Conservation (phyloP, 2,113 vertebrate genomes). For the Manacus vitellinus region DNA sequence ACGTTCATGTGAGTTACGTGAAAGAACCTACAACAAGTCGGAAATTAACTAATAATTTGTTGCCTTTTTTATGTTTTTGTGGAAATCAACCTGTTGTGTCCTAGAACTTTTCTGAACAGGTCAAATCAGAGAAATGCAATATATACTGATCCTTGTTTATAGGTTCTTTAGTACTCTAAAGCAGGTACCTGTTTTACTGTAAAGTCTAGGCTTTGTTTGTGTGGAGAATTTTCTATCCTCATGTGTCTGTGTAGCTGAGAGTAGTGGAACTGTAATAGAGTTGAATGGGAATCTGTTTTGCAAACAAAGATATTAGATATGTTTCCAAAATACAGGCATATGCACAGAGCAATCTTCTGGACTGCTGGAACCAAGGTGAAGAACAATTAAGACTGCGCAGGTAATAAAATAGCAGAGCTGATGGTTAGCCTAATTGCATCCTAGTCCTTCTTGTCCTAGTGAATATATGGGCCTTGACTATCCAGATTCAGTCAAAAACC, state of each 20-base stretch:
- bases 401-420: neutral
- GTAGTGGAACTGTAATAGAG: neutral
- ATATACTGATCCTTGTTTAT: neutral
- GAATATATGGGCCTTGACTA: neutral
- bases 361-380: neutral
- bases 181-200: slow-evolving; percentile 21
- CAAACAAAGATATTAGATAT: slow-evolving; percentile 5
- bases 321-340: slow-evolving; percentile 53
- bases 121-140: neutral
- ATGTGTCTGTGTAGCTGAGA: neutral
- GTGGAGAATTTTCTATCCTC: neutral
- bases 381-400: neutral
- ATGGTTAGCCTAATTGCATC: neutral
- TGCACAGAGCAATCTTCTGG: neutral
- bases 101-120: neutral
- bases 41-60: neutral
- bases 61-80: neutral
- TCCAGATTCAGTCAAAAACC: neutral
- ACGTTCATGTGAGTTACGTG: neutral
- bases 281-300: slow-evolving; percentile 48
- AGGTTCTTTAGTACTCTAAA: neutral
- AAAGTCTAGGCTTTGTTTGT: slow-evolving; percentile 64
- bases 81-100: neutral
- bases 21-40: neutral
- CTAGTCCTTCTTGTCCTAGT: neutral